Evolutionary conservation across 2,888 invertebrate species (phyloP).

Genomic region (Rotaria magnacalcarata): DNA sequence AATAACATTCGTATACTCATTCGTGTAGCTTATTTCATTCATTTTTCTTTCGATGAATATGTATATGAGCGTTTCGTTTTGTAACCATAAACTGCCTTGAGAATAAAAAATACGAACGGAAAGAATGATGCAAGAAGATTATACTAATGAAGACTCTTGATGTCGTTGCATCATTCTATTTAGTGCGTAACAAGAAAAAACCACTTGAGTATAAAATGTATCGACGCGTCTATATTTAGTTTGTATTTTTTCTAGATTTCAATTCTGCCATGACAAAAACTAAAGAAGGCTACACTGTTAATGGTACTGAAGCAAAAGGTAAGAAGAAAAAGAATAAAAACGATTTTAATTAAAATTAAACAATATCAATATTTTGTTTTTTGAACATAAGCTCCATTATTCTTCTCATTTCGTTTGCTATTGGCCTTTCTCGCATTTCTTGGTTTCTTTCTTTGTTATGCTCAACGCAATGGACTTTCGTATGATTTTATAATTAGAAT

Average conservation of each 20-base stretch:
- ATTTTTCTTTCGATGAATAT: too few relatives aligned
- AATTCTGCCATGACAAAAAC: background rate
- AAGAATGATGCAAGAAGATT: too few relatives aligned
- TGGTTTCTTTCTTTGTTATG: conserved; percentile 18
- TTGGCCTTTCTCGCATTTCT: background rate
- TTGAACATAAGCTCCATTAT: background rate
- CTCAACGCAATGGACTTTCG: conserved; percentile 27
- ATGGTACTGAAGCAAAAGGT: background rate
- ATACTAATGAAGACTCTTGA: too few relatives aligned
- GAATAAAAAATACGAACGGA: too few relatives aligned
- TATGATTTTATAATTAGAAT: background rate
- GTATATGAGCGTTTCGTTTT: too few relatives aligned
- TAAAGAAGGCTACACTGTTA: background rate
- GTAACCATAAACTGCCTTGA: too few relatives aligned
- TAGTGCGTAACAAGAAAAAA: too few relatives aligned
- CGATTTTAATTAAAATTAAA: background rate
- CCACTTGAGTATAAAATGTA: too few relatives aligned
- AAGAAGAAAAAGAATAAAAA: background rate
- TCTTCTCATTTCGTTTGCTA: background rate
- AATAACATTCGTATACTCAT: too few relatives aligned
- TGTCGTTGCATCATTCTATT: too few relatives aligned
- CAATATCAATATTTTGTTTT: background rate
- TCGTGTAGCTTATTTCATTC: too few relatives aligned
- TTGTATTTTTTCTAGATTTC: background rate
- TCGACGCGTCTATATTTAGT: too few relatives aligned